Percentiles rank a stretch among this genome's conserved stretches.
Conservation (phyloP, 2,888 invertebrate genomes). For the Spilarctia lutea region DNA sequence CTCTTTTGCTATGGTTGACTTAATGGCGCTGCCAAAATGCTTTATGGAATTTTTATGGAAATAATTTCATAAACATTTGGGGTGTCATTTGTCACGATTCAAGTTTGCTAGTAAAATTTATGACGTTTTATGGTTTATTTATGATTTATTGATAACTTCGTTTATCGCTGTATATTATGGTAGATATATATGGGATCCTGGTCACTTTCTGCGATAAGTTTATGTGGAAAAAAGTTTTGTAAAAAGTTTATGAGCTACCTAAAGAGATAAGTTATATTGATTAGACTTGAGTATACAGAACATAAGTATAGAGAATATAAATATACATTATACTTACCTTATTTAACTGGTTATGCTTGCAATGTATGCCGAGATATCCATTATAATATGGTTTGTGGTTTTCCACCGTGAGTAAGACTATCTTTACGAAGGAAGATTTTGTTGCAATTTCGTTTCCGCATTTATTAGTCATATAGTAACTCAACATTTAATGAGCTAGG, state of each 20-base stretch:
- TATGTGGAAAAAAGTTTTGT: background rate
- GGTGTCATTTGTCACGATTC: conserved; percentile 35
- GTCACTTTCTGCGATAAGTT: background rate
- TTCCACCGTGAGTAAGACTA: conserved; percentile 37
- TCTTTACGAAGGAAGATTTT: conserved; percentile 36
- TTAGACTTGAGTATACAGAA: background rate
- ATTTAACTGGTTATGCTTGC: conserved; percentile 11
- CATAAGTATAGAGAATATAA: background rate
- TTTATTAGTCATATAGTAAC: background rate
- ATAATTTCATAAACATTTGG: conserved; percentile 40
- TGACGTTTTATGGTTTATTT: conserved; percentile 15
- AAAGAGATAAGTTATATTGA: background rate
- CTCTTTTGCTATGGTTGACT: conserved; percentile 25
- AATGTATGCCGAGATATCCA: conserved; percentile 30
- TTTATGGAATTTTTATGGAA: conserved; percentile 44
- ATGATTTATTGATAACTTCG: conserved; percentile 18
- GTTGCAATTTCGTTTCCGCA: background rate
- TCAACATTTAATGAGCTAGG: background rate
- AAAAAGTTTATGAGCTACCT: background rate
- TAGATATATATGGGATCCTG: background rate
- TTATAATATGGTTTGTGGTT: conserved; percentile 47
- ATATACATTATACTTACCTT: background rate
- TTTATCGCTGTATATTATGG: background rate
- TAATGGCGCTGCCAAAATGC: conserved; percentile 45
- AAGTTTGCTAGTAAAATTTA: conserved; percentile 24